Percentiles rank a stretch among this genome's conserved stretches.
Conservation (phyloP, 2,888 invertebrate genomes). For the Drosophila siamana region DNA sequence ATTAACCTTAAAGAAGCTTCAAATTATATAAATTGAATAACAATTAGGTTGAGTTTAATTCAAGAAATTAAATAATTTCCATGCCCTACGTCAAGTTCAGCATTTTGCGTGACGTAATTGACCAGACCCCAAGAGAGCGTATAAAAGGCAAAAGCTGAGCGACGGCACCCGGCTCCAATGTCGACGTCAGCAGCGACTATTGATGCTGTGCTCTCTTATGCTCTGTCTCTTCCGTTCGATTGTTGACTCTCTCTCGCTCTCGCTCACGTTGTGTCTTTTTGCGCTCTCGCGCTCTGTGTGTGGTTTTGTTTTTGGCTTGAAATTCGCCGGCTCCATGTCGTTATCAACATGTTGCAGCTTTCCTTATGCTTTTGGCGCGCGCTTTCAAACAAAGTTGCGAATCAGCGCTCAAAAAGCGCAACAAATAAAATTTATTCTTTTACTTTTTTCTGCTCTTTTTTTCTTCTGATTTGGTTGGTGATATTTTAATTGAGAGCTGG, state of each 20-base stretch:
- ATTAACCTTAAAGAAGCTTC: neutral
- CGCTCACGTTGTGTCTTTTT: slow-evolving; percentile 1
- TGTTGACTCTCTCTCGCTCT: neutral
- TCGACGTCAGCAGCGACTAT: slow-evolving; percentile 42
- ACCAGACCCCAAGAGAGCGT: slow-evolving; percentile 20
- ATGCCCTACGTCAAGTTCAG: neutral
- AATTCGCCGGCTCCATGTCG: slow-evolving; percentile 50
- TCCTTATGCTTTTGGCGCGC: slow-evolving; percentile 50
- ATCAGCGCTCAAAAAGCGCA: slow-evolving; percentile 20
- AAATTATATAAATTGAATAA: neutral
- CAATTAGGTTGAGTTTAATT: neutral
- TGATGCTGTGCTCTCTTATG: slow-evolving; percentile 48
- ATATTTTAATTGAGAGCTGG: slow-evolving; percentile 49
- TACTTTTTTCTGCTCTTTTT: slow-evolving; percentile 2
- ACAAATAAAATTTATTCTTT: slow-evolving; percentile 7
- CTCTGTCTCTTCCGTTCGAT: neutral
- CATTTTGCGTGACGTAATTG: slow-evolving; percentile 9
- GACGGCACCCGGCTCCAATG: slow-evolving; percentile 59
- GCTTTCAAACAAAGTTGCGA: slow-evolving; percentile 44
- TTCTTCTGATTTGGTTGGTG: slow-evolving; percentile 5
- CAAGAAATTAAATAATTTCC: neutral
- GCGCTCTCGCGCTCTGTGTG: slow-evolving; percentile 19
- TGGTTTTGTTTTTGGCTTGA: slow-evolving; percentile 39
- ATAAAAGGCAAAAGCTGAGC: slow-evolving; percentile 59
- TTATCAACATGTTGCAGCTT: slow-evolving; percentile 58